Conservation (phyloP, 2,113 vertebrate species). For the Scartelaos histophorus region DNA sequence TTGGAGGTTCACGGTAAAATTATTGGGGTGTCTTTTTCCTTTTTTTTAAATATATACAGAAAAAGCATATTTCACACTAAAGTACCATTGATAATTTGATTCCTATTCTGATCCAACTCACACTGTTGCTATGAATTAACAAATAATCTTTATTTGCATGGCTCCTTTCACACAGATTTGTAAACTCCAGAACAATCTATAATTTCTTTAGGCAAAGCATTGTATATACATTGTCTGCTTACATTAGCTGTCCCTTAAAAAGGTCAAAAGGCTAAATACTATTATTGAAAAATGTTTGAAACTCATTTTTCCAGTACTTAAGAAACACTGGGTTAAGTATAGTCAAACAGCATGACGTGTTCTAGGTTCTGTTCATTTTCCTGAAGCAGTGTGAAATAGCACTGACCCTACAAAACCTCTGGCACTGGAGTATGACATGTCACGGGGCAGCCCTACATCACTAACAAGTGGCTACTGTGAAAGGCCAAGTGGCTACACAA, state of each 20-base stretch:
- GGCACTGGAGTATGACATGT: slow-evolving; percentile 70
- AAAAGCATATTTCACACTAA: neutral
- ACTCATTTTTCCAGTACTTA: neutral
- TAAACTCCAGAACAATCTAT: neutral
- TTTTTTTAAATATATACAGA: neutral
- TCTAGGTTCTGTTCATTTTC: slow-evolving; percentile 63
- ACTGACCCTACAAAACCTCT: slow-evolving; percentile 64
- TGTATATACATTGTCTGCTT: neutral
- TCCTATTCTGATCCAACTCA: neutral
- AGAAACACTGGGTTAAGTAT: neutral
- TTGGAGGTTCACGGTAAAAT: neutral
- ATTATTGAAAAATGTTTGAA: neutral
- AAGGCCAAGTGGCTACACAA: slow-evolving; percentile 11
- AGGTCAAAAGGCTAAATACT: neutral
- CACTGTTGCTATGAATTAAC: neutral
- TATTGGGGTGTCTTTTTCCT: neutral
- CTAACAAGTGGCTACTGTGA: slow-evolving; percentile 38
- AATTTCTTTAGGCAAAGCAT: neutral
- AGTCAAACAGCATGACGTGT: slow-evolving; percentile 21
- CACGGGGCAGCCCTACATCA: slow-evolving; percentile 62
- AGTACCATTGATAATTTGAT: neutral
- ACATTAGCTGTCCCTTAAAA: no score
- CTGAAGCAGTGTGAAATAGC: slow-evolving; percentile 73
- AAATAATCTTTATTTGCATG: neutral
- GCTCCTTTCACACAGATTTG: neutral